These are phyloP conservation scores for Nineta flava DNA, from an alignment of 2,888 invertebrate genomes.

Conservation along the genomic window DNA sequence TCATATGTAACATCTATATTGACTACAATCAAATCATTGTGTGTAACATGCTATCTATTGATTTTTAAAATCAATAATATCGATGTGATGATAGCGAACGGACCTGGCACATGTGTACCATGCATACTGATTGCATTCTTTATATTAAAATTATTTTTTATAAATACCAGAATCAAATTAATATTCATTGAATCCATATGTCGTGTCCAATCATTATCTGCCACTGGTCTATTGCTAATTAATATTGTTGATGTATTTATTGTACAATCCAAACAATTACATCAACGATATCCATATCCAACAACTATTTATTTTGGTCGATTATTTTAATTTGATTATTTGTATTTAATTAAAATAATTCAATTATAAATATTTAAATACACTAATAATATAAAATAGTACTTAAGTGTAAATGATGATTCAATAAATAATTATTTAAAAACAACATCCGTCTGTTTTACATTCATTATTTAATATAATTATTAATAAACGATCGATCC, in stretches of 20 bases:
- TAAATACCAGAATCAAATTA: slow-evolving; percentile 39
- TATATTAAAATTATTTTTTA: slow-evolving; percentile 46
- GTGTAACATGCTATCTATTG: slow-evolving; percentile 45
- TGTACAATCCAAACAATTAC: slow-evolving; percentile 83
- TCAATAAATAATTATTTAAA: too few relatives aligned
- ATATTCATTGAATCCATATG: slow-evolving; percentile 93
- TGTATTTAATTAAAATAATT: too few relatives aligned
- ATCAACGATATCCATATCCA: slow-evolving; percentile 42
- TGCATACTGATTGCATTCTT: slow-evolving; percentile 66
- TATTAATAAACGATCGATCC: too few relatives aligned
- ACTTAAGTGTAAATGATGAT: too few relatives aligned
- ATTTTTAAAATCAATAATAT: slow-evolving; percentile 43
- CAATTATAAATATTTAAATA: too few relatives aligned
- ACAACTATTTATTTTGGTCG: slow-evolving; percentile 63
- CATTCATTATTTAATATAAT: too few relatives aligned
- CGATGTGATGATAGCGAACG: slow-evolving; percentile 77
- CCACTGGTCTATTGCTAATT: slow-evolving; percentile 76
- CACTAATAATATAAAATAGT: too few relatives aligned
- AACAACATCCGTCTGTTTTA: too few relatives aligned
- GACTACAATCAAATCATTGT: slow-evolving; percentile 58
- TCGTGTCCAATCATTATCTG: slow-evolving; percentile 73
- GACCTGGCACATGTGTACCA: slow-evolving; percentile 94
- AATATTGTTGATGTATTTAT: slow-evolving; percentile 71
- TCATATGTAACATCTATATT: slow-evolving; percentile 63
- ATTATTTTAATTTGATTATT: slow-evolving; percentile 34